These are phyloP conservation scores for Riparia riparia DNA, from an alignment of 2,113 vertebrate genomes.

Conservation along the genomic window DNA sequence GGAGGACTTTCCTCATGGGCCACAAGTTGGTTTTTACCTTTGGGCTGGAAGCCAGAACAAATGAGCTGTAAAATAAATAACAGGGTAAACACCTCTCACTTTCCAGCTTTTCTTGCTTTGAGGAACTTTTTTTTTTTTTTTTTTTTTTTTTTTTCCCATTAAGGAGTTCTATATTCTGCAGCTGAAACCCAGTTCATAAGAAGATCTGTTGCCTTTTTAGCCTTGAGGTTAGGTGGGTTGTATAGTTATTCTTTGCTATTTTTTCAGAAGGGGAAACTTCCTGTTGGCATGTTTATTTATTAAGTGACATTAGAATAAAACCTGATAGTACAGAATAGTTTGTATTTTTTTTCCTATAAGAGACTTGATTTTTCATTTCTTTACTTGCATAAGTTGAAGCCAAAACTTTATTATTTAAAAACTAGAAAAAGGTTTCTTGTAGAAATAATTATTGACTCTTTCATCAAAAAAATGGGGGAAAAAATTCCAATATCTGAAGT, in stretches of 20 bases:
- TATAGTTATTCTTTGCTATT: background rate
- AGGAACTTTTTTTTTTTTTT: background rate
- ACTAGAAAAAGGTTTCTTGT: background rate
- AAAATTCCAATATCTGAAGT: background rate
- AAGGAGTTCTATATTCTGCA: background rate
- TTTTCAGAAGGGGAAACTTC: background rate
- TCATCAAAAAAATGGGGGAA: background rate
- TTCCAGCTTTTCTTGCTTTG: background rate
- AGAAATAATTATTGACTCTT: background rate
- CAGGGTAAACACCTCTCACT: background rate
- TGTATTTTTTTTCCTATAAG: background rate
- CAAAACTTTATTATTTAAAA: background rate
- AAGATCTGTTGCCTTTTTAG: background rate
- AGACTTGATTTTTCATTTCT: background rate
- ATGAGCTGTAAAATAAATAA: background rate
- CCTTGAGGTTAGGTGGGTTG: rapidly evolving
- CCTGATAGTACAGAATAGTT: background rate
- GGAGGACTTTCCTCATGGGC: background rate
- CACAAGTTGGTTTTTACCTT: background rate
- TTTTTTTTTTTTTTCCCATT: background rate
- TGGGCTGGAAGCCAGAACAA: background rate
- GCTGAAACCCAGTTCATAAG: background rate
- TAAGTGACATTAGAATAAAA: background rate
- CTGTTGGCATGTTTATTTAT: background rate
- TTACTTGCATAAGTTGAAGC: background rate